Percentiles rank a stretch among this genome's conserved stretches.
Evolutionary conservation across 2,113 vertebrate genomes (phyloP).

Genomic region (Ammodytes dubius): DNA sequence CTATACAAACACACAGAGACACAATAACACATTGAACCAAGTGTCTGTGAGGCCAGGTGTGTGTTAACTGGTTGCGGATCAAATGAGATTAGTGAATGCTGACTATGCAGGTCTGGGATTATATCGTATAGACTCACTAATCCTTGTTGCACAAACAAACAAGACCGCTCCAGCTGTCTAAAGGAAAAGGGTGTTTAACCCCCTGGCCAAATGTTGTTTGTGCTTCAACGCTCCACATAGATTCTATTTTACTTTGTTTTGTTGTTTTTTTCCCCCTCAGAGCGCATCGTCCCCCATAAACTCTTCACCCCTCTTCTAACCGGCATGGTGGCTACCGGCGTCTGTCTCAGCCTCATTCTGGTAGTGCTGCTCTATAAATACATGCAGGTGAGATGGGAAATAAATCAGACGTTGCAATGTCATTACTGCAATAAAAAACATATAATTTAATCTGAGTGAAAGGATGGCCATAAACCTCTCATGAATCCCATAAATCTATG

Average conservation of each 20-base stretch:
- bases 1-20: not conserved
- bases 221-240: conserved; percentile 6
- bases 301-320: conserved; percentile 95
- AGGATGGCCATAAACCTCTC: conserved; percentile 12
- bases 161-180: conserved; percentile 72
- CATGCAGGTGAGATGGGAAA: conserved; percentile 87
- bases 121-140: conserved; percentile 68
- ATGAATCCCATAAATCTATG: conserved; percentile 6
- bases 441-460: not conserved
- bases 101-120: conserved; percentile 76
- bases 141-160: conserved; percentile 69
- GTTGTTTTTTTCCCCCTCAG: conserved; percentile 69
- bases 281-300: conserved; percentile 90
- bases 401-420: not conserved
- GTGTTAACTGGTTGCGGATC: conserved; percentile 71
- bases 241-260: conserved; percentile 16
- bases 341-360: conserved; percentile 89
- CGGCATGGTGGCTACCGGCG: conserved; percentile 89
- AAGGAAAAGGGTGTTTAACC: not conserved
- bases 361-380: conserved; percentile 93
- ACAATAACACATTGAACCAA: conserved; percentile 23
- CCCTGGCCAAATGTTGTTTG: not conserved
- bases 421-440: not conserved
- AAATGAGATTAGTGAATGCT: conserved; percentile 79
- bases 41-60: conserved; percentile 57